A percentile compares a stretch with the other conserved stretches of the same genome.
Evolutionary conservation across 1,140 invertebrate genomes (phyloP).

Genomic region (Wasmannia auropunctata): DNA sequence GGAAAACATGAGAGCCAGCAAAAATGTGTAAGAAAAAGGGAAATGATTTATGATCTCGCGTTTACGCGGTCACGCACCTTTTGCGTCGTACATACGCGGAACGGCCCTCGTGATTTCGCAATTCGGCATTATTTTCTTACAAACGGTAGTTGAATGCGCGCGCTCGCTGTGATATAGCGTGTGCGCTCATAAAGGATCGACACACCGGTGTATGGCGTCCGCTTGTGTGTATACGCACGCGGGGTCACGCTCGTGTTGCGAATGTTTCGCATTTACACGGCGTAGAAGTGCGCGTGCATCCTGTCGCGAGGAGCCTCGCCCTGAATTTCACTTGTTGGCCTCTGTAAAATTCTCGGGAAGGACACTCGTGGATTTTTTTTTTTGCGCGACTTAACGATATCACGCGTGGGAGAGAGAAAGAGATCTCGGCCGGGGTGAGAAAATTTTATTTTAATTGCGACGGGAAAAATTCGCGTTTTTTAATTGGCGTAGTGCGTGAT

Average conservation of each 20-base stretch:
- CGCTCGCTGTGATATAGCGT: constrained; percentile 5
- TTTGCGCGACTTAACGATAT: not conserved
- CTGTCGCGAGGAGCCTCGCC: constrained; percentile 42
- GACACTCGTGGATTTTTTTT: not conserved
- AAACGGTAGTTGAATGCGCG: constrained; percentile 32
- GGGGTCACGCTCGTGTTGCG: constrained; percentile 17
- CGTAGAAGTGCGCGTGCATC: constrained; percentile 44
- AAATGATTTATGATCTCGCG: constrained; percentile 17
- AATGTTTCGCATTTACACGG: constrained; percentile 27
- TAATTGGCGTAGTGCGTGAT: not conserved
- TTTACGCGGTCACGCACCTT: constrained; percentile 40
- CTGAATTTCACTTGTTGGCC: constrained; percentile 56
- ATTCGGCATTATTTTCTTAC: constrained; percentile 63
- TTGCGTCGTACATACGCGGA: constrained; percentile 14
- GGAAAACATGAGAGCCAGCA: not conserved
- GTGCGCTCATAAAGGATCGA: constrained; percentile 14
- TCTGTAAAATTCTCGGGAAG: not conserved
- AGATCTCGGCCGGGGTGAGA: not conserved
- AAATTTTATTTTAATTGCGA: not conserved
- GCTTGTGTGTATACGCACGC: not conserved
- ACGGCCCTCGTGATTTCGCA: constrained; percentile 52
- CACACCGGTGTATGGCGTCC: not conserved
- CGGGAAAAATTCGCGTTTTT: not conserved
- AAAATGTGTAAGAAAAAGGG: not conserved
- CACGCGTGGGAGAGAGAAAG: not conserved